Conservation (phyloP, 2,888 invertebrate species). For the Crematogaster levior region DNA sequence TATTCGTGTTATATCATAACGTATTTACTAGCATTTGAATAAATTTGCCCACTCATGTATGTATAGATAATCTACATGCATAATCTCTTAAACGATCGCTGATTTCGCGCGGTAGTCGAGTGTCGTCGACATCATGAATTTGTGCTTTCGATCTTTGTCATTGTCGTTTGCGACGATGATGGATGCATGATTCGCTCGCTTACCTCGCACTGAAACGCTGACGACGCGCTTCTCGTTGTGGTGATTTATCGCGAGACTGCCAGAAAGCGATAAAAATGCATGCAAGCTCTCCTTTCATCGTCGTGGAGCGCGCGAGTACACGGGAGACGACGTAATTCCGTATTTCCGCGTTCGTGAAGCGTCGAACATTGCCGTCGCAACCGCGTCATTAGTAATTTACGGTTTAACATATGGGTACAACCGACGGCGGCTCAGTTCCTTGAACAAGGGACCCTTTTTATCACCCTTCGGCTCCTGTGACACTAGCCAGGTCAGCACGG, state of each 20-base stretch:
- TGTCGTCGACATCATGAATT: constrained; percentile 6
- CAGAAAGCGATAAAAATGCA: constrained; percentile 32
- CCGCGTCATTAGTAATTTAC: constrained; percentile 20
- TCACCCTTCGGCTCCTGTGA: constrained; percentile 28
- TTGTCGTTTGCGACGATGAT: constrained; percentile 42
- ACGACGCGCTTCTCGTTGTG: constrained; percentile 24
- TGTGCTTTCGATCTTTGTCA: constrained; percentile 32
- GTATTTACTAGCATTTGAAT: background rate
- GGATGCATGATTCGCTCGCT: constrained; percentile 48
- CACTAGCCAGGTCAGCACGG: constrained; percentile 48
- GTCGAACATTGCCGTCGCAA: background rate
- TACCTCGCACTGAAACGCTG: constrained; percentile 36
- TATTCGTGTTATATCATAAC: background rate
- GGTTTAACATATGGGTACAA: background rate
- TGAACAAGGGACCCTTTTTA: constrained; percentile 36
- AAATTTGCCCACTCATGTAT: background rate
- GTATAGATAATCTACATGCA: background rate
- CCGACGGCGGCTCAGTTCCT: background rate
- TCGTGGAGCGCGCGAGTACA: background rate
- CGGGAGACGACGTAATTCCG: background rate
- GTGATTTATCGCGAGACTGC: constrained; percentile 42
- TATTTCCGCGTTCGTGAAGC: constrained; percentile 16
- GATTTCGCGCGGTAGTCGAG: constrained; percentile 20
- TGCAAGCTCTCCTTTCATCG: background rate
- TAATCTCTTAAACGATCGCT: constrained; percentile 29